Base-by-base conservation (phyloP, 2,113 vertebrate species). In the Psittacus erithacus region DNA sequence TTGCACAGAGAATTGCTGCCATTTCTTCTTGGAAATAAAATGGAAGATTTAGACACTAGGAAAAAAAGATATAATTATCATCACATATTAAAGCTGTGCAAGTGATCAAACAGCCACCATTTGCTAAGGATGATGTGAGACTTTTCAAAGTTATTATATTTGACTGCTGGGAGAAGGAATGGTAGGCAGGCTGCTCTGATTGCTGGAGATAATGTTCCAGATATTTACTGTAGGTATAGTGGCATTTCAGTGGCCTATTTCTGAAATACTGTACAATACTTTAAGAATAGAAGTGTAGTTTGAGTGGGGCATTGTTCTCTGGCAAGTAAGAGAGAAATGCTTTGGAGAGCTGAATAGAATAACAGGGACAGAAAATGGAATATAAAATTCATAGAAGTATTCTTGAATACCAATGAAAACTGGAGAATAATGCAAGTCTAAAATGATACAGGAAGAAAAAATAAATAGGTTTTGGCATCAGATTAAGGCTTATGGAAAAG, bases 251-350 rank as follows among this genome's bases (percentile, higher is more conserved):
- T 74, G 73, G 82, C 71, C 92, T 96, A 88, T 91, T 95, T 96
- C 82, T 96, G 95, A 95, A 88, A 87, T 88, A 85, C 82, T 67
- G 76, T 43, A 83, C 90, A 93, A 75, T 95, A 84, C 83, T 94
- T 94, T 78, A 95, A 95, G 93, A 93, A 93, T 59, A 93, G 82
- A 90, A 97, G 83, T 83, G 68, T 83, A 70, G 67, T 87, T 77
- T 97, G 95, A 96, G 87, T 95, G 68, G 78, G 39, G 68, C 82
- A 96, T 96, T 97, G 94, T 96, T 96, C 95, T 93, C 87, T 73
- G 76, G 82, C 81, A 82, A 91, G 91, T 82, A 29, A 76, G 47
- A 91, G 63, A 92, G 67, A 95, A 95, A 88, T 53, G 78, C 90
- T 92, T 93, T 82, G 55, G 64, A 93, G 64, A 93, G 64, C 85